Base-by-base conservation (phyloP, 2,888 invertebrate genomes). In the Mylabris sibirica region DNA sequence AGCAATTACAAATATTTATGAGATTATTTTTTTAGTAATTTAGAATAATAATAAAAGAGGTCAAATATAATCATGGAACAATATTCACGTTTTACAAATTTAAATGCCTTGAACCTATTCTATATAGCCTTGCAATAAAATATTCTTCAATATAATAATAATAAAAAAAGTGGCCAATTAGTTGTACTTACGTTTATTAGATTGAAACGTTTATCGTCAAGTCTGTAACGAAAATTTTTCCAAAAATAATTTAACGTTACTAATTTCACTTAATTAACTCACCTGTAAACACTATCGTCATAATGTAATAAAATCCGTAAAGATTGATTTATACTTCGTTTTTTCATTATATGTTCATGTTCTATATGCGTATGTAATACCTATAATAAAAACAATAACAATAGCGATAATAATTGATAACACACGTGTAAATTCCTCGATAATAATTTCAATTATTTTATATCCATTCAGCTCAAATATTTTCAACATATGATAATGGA, bases 211-310 rank as follows among this genome's bases (percentile, higher is more conserved):
- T 94, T 92, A 77, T 88, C 88, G 77, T 94, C 93, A 85, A 96
- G 88, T 84, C 95, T 96, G 89, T 24, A 67, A 30, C 30, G 30
- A 30, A 70, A 59, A 61, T 35, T 14, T 30, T 30, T 6, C n/a
- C 8, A 17, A 64, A 24, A 53, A 24, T 6, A 34, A 14, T 2
- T 53, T 14, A 53, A 59, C 26, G 14, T 30, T 30, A 11, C 26
- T 35, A 66, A 41, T 59, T 35, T 60, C 9, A 49, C n/a, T 5
- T n/a, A 49, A 64, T 26, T 26, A 64, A 83, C 90, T 89, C 82
- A 95, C 95, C 93, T 92, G 86, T 92, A 94, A 60, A 96, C 95
- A 80, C 96, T 96, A 76, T 92, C 90, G 82, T 96, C 96, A 81
- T 96, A 96, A 82, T 91, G 90, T 75, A 96, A 88, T 72, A 94